Evolutionary conservation across 2,888 invertebrate species (phyloP).

Genomic region (Dioctria rufipes): DNA sequence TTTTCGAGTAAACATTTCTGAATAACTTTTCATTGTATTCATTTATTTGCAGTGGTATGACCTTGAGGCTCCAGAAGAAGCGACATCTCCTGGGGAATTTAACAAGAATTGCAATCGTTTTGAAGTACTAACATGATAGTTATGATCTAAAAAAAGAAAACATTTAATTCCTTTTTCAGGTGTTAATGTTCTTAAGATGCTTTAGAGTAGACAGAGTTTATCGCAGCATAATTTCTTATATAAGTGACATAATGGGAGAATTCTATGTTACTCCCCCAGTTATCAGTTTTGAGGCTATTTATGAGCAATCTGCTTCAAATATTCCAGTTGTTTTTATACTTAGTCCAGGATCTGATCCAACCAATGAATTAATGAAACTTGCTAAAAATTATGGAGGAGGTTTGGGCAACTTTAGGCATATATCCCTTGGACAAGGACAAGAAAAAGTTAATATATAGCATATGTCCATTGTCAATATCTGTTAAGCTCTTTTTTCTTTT

Average conservation of each 20-base stretch:
- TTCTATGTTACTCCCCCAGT: constrained; percentile 92
- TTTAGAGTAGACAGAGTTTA: constrained; percentile 92
- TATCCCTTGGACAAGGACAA: constrained; percentile 95
- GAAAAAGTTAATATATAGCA: constrained; percentile 75
- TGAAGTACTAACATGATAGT: constrained; percentile 67
- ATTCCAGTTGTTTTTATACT: constrained; percentile 94
- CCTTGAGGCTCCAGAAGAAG: constrained; percentile 84
- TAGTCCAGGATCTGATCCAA: constrained; percentile 95
- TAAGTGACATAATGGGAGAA: constrained; percentile 87
- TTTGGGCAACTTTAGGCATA: constrained; percentile 85
- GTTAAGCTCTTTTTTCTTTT: neutral
- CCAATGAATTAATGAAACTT: constrained; percentile 86
- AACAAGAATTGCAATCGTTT: constrained; percentile 77
- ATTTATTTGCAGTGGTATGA: constrained; percentile 82
- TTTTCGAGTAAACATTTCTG: constrained; percentile 33
- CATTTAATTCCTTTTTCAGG: constrained; percentile 68
- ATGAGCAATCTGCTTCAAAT: constrained; percentile 85
- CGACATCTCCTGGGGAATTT: constrained; percentile 80
- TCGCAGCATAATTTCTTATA: constrained; percentile 87
- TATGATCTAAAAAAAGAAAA: neutral
- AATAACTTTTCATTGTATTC: constrained; percentile 51
- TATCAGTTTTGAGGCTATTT: constrained; percentile 84
- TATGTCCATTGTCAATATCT: neutral
- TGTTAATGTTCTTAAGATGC: constrained; percentile 88
- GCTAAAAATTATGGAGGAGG: constrained; percentile 81